These are phyloP conservation scores for Hylomyscus alleni DNA, from an alignment of 2,797 vertebrate genomes.

Conservation along the genomic window DNA sequence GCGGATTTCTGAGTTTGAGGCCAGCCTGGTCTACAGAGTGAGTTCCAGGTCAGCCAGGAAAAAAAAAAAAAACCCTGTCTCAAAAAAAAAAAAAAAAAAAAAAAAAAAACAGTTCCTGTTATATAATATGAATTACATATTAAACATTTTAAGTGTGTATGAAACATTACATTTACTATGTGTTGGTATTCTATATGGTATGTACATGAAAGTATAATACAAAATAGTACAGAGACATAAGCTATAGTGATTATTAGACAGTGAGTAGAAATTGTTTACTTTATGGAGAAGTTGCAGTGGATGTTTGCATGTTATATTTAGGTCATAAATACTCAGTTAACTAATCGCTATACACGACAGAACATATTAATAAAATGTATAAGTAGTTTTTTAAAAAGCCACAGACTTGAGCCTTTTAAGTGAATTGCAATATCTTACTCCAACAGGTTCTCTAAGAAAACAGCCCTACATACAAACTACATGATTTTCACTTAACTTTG, in stretches of 20 bases:
- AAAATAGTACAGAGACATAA: not conserved
- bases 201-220: not conserved
- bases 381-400: not conserved
- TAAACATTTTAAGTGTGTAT: not conserved
- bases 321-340: not conserved
- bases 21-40: too few relatives aligned
- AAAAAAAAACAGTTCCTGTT: not conserved
- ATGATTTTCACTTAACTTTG: not conserved
- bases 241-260: not conserved
- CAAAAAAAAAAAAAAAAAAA: too few relatives aligned
- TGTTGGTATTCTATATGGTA: not conserved
- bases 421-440: not conserved
- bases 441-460: not conserved
- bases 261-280: not conserved
- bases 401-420: not conserved
- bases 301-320: not conserved
- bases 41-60: too few relatives aligned
- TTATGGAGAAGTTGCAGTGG: not conserved
- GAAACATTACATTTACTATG: not conserved
- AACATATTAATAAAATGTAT: conserved; percentile 4
- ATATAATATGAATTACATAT: not conserved
- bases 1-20: too few relatives aligned
- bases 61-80: too few relatives aligned
- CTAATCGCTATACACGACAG: not conserved
- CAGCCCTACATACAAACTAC: not conserved